Percentiles rank a stretch among this genome's conserved stretches.
Conservation (phyloP, 2,888 invertebrate species). For the Tenthredo amoena region DNA sequence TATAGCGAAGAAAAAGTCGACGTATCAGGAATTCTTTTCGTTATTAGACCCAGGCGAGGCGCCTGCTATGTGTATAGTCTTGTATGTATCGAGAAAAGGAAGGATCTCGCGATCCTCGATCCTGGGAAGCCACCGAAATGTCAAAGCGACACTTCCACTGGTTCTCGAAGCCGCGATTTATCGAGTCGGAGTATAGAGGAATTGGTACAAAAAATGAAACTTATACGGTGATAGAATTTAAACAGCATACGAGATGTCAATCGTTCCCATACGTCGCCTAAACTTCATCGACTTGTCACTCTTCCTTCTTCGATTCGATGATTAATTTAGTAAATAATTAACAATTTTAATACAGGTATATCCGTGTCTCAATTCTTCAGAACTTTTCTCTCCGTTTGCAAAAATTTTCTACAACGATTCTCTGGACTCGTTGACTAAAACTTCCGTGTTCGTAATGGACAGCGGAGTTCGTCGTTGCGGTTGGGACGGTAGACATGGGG, state of each 20-base stretch:
- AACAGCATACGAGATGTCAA: conserved; percentile 8
- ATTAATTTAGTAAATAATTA: background rate
- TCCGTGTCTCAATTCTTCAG: background rate
- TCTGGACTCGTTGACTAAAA: background rate
- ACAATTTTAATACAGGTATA: background rate
- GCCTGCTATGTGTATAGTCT: conserved; percentile 19
- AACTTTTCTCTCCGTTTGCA: background rate
- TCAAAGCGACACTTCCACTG: conserved; percentile 43
- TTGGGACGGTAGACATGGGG: background rate
- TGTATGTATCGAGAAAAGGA: background rate
- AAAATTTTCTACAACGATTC: background rate
- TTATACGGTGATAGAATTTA: background rate
- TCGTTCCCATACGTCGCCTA: background rate
- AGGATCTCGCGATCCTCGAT: background rate
- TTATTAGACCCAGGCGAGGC: conserved; percentile 43
- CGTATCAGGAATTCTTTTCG: conserved; percentile 46
- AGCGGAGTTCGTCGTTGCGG: background rate
- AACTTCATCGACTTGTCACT: background rate
- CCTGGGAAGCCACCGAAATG: conserved; percentile 45
- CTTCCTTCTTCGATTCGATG: background rate
- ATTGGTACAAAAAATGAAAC: conserved; percentile 27
- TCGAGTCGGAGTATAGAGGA: conserved; percentile 6
- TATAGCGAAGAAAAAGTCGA: conserved; percentile 12
- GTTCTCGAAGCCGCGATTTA: conserved; percentile 6
- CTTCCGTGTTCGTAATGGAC: conserved; percentile 5